Percentiles rank a stretch among this genome's conserved stretches.
Evolutionary conservation across 2,113 vertebrate species (phyloP).

Genomic region (Pelecanus crispus): DNA sequence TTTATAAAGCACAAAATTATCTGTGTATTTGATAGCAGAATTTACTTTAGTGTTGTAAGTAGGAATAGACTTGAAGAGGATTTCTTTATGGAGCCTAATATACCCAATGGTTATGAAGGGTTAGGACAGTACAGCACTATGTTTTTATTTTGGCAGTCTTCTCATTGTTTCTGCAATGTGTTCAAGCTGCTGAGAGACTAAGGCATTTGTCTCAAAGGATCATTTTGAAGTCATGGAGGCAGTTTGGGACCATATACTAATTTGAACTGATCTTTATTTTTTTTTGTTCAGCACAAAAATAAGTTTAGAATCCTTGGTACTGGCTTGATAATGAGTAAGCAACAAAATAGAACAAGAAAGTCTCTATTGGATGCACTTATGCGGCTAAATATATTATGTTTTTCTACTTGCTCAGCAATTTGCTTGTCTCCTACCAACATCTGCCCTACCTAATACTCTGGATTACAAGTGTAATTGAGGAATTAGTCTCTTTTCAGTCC

Average conservation of each 20-base stretch:
- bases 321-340: not conserved
- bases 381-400: not conserved
- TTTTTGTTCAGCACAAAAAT: not conserved
- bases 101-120: not conserved
- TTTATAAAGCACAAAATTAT: not conserved
- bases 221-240: not conserved
- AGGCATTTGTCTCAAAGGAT: not conserved
- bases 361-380: not conserved
- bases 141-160: not conserved
- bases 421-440: not conserved
- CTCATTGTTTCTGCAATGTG: not conserved
- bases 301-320: not conserved
- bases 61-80: not conserved
- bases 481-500: not conserved
- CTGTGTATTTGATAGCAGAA: not conserved
- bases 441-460: not conserved
- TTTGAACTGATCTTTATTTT: not conserved
- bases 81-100: not conserved
- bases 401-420: not conserved
- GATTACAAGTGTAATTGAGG: not conserved
- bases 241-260: not conserved
- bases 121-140: not conserved
- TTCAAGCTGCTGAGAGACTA: not conserved
- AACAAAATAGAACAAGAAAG: not conserved
- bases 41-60: not conserved